Evolutionary conservation across 2,888 invertebrate species (phyloP).

Genomic region (Apodemia mormo): DNA sequence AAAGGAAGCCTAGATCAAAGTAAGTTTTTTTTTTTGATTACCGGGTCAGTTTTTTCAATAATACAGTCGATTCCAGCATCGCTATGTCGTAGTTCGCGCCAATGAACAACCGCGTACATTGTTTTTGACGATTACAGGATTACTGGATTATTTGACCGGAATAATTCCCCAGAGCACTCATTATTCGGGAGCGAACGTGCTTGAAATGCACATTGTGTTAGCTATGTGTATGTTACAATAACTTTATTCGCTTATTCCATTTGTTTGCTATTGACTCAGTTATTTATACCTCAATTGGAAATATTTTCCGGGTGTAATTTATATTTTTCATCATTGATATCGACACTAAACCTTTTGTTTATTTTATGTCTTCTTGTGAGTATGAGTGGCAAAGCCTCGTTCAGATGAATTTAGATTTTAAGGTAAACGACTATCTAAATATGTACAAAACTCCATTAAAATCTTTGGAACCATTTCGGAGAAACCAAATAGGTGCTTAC

Average conservation of each 20-base stretch:
- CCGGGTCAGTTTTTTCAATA: background rate
- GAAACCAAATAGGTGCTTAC: no score
- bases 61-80: conserved; percentile 44
- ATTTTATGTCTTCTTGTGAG: background rate
- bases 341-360: background rate
- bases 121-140: conserved; percentile 73
- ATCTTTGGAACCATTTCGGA: no score
- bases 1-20: no score
- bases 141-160: conserved; percentile 72
- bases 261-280: conserved; percentile 4
- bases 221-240: conserved; percentile 14
- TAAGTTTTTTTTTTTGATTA: no score
- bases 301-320: background rate
- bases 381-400: no score
- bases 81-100: conserved; percentile 44
- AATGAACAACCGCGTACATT: conserved; percentile 60
- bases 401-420: no score
- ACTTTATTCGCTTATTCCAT: conserved; percentile 10
- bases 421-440: no score
- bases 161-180: conserved; percentile 56
- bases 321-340: background rate
- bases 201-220: conserved; percentile 12
- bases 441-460: no score
- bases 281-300: conserved; percentile 12
- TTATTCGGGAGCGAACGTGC: conserved; percentile 33